A percentile compares a stretch with the other conserved stretches of the same genome.
These are phyloP conservation scores for Enteromius viviparus DNA, from an alignment of 2,797 vertebrate species.

Conservation along the genomic window DNA sequence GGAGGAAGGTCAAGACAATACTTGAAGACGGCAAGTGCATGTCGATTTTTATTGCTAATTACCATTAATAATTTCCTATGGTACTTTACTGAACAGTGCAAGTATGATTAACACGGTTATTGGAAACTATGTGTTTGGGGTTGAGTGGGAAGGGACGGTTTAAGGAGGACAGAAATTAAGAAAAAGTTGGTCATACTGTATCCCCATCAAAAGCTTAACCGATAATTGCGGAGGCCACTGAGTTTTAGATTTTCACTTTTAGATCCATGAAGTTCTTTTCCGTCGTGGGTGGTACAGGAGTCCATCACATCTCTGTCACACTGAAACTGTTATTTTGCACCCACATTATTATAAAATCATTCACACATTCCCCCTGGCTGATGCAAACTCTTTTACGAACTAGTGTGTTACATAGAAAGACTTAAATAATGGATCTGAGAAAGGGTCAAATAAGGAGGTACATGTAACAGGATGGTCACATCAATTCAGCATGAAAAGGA, in stretches of 20 bases:
- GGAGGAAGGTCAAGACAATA: neutral
- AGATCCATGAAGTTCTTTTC: constrained; percentile 19
- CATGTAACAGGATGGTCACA: constrained; percentile 34
- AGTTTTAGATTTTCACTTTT: constrained; percentile 1
- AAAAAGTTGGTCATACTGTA: constrained; percentile 13
- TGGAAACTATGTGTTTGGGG: constrained; percentile 12
- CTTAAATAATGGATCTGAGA: constrained; percentile 37
- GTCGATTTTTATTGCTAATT: constrained; percentile 6
- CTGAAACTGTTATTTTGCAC: constrained; percentile 7
- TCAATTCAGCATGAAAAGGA: constrained; percentile 54
- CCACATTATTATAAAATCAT: neutral
- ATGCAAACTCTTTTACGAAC: constrained; percentile 1
- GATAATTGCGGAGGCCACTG: neutral
- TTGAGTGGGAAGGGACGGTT: constrained; percentile 1
- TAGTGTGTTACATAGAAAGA: constrained; percentile 25
- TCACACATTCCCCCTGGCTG: constrained; percentile 4
- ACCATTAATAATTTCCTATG: constrained; percentile 14
- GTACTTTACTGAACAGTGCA: constrained; percentile 15
- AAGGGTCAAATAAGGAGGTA: constrained; percentile 2
- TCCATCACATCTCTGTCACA: constrained; percentile 5
- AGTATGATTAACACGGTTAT: constrained; percentile 7
- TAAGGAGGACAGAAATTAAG: neutral
- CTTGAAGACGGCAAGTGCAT: neutral
- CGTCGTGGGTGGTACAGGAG: constrained; percentile 10
- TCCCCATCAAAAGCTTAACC: neutral